Conservation (phyloP, 2,797 vertebrate species). For the Monodelphis domestica region DNA sequence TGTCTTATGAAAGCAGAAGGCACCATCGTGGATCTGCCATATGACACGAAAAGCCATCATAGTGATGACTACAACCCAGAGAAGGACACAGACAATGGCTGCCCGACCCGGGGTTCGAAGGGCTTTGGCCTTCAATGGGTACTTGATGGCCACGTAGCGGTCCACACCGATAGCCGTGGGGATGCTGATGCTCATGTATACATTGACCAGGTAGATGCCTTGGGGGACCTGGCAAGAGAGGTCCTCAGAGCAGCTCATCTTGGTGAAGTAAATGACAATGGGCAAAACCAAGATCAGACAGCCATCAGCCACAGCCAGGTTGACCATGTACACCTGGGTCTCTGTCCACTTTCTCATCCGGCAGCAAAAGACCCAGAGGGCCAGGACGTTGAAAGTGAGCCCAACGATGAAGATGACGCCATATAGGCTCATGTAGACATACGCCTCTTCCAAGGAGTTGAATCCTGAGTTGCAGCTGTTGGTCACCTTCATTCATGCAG, state of each 20-base stretch:
- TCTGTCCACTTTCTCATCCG: conserved; percentile 77
- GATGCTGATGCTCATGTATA: conserved; percentile 57
- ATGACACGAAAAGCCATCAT: neutral
- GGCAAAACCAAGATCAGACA: neutral
- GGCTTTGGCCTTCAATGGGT: neutral
- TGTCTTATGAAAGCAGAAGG: neutral
- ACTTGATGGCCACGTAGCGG: neutral
- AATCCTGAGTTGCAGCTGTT: neutral
- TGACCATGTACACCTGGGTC: conserved; percentile 79
- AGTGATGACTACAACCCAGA: neutral
- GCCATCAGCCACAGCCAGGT: conserved; percentile 75
- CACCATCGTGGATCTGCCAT: neutral
- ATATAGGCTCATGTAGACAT: conserved; percentile 45
- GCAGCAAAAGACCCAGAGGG: conserved; percentile 77
- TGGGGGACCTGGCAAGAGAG: conserved; percentile 33
- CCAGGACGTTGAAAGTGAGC: conserved; percentile 67
- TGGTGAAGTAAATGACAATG: neutral
- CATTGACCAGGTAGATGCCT: conserved; percentile 66
- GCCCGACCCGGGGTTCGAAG: neutral
- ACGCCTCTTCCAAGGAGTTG: neutral
- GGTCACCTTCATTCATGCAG: neutral
- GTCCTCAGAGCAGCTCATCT: neutral
- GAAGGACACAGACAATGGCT: neutral
- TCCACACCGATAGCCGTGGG: neutral
- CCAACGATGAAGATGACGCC: conserved; percentile 71